phyloP scores from a whole-genome alignment of 2,888 invertebrate genomes.

The Lamproptera curius region DNA sequence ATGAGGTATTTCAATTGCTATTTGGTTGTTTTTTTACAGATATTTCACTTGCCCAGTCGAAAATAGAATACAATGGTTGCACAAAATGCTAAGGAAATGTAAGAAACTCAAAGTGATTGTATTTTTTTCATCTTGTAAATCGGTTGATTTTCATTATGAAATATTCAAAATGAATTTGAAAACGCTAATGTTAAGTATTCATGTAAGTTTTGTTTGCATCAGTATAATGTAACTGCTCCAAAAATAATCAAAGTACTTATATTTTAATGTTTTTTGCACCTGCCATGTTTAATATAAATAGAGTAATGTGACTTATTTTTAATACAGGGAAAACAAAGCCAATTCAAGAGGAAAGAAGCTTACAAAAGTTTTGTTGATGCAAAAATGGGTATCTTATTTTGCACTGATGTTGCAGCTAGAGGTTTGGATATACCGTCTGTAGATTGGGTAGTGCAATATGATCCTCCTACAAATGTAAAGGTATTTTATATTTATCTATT shows the following conservation, averaged over 20 bases:
- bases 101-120: slow-evolving; percentile 96
- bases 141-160: slow-evolving; percentile 96
- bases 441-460: slow-evolving; percentile 99
- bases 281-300: no score
- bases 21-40: slow-evolving; percentile 49
- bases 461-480: slow-evolving; percentile 99
- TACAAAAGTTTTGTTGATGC: slow-evolving; percentile 97
- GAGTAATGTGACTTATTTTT: not conserved
- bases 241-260: no score
- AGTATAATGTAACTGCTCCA: slow-evolving; percentile 25
- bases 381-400: slow-evolving; percentile 91
- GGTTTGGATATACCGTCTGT: slow-evolving; percentile 97
- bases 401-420: slow-evolving; percentile 98
- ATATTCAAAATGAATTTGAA: slow-evolving; percentile 94
- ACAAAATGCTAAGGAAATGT: slow-evolving; percentile 96
- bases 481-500: slow-evolving; percentile 51
- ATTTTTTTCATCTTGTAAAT: slow-evolving; percentile 97
- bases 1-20: no score
- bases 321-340: slow-evolving; percentile 95
- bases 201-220: slow-evolving; percentile 81
- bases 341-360: slow-evolving; percentile 94
- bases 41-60: slow-evolving; percentile 96
- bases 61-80: slow-evolving; percentile 92
- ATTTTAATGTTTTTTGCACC: no score
- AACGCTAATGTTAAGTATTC: slow-evolving; percentile 93